Evolutionary conservation across 2,797 vertebrate genomes (phyloP).

Genomic region (Etheostoma nigrum): DNA sequence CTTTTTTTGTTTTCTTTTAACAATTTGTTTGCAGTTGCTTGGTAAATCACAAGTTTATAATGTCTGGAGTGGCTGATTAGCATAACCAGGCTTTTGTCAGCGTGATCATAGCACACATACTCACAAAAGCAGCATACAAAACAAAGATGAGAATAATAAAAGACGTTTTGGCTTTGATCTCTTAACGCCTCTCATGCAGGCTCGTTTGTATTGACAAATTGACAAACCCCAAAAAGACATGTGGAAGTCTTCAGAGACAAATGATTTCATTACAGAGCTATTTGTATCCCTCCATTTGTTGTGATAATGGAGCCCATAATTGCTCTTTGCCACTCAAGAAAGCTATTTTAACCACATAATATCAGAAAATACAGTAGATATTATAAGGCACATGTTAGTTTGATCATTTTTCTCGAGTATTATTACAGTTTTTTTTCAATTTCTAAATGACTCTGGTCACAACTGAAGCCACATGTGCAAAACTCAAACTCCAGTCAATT

Average conservation of each 20-base stretch:
- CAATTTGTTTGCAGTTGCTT: not conserved
- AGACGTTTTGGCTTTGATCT: constrained; percentile 25
- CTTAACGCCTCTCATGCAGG: constrained; percentile 5
- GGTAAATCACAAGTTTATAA: not conserved
- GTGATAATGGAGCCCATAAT: constrained; percentile 29
- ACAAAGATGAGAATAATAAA: not conserved
- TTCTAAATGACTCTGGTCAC: no score
- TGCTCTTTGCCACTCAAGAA: constrained; percentile 11
- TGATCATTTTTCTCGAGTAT: not conserved
- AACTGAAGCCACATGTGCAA: no score
- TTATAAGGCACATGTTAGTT: not conserved
- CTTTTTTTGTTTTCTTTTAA: constrained; percentile 9
- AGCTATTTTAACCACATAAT: not conserved
- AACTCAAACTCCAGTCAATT: no score
- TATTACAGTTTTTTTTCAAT: no score
- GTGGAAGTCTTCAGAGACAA: constrained; percentile 16
- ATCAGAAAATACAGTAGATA: not conserved
- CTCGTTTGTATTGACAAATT: constrained; percentile 26
- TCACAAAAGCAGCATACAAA: constrained; percentile 8
- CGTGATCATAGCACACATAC: constrained; percentile 7
- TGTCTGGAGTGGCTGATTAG: constrained; percentile 19
- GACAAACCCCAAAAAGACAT: constrained; percentile 9
- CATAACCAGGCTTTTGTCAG: constrained; percentile 15
- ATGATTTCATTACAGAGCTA: constrained; percentile 60
- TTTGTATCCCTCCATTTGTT: constrained; percentile 56